Percentiles rank a stretch among this genome's conserved stretches.
phyloP scores from a whole-genome alignment of 1,140 invertebrate species.

The Drosophila simulans region DNA sequence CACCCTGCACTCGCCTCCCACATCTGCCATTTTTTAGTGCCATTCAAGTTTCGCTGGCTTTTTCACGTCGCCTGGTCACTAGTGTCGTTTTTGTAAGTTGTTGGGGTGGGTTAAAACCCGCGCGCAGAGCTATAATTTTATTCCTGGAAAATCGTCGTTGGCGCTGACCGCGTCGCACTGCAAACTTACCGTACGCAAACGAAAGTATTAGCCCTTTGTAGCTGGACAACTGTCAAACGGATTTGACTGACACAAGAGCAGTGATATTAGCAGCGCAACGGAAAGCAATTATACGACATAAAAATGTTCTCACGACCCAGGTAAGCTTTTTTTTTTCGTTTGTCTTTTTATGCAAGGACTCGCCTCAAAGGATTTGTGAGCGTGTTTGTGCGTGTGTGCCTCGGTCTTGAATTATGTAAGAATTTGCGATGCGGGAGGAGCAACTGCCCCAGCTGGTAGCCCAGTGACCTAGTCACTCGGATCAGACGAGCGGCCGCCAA shows the following conservation, averaged over 20 bases:
- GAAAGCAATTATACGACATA: constrained; percentile 53
- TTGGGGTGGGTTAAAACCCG: constrained; percentile 7
- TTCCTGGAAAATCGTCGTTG: constrained; percentile 28
- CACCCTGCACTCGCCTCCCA: not conserved
- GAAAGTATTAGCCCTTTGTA: constrained; percentile 55
- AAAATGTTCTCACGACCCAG: constrained; percentile 78
- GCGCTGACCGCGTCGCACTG: not conserved
- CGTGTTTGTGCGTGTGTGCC: not conserved
- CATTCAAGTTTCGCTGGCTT: not conserved
- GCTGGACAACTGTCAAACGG: constrained; percentile 27
- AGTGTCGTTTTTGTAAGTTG: constrained; percentile 4
- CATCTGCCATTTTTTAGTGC: not conserved
- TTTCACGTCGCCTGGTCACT: constrained; percentile 2
- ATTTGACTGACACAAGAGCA: constrained; percentile 9
- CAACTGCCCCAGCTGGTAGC: constrained; percentile 57
- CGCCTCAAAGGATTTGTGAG: constrained; percentile 13
- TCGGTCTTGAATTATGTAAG: constrained; percentile 40
- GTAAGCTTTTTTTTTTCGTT: constrained; percentile 45
- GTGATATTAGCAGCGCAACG: constrained; percentile 14
- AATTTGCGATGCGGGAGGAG: constrained; percentile 11
- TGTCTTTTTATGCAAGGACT: constrained; percentile 7
- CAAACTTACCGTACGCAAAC: constrained; percentile 6
- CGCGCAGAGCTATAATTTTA: constrained; percentile 6
- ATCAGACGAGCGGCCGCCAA: constrained; percentile 63
- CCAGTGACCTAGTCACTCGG: constrained; percentile 52